Evolutionary conservation across 2,113 vertebrate genomes (phyloP).

Genomic region (Silurus glanis): DNA sequence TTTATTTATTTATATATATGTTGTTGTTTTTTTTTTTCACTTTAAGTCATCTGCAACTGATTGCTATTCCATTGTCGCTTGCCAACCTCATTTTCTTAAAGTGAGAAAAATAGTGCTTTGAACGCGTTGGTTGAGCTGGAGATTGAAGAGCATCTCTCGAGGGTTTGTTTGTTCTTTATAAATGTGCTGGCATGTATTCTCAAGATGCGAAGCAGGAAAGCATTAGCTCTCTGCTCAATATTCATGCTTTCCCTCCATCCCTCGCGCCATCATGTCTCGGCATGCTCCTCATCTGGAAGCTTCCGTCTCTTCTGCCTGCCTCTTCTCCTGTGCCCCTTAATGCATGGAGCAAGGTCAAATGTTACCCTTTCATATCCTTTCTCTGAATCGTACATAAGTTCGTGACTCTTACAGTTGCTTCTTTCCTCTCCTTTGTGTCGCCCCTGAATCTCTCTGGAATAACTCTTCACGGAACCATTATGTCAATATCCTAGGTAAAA

Average conservation of each 20-base stretch:
- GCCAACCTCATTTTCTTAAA: slow-evolving; percentile 46
- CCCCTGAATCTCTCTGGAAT: slow-evolving; percentile 58
- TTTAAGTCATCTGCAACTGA: slow-evolving; percentile 41
- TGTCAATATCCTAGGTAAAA: slow-evolving; percentile 91
- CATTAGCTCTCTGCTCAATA: slow-evolving; percentile 44
- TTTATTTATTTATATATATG: slow-evolving; percentile 7
- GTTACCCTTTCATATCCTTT: slow-evolving; percentile 53
- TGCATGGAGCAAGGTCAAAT: slow-evolving; percentile 52
- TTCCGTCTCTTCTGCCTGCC: slow-evolving; percentile 38
- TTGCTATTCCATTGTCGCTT: slow-evolving; percentile 41
- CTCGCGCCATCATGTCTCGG: slow-evolving; percentile 43
- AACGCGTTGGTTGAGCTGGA: slow-evolving; percentile 46
- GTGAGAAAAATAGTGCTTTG: slow-evolving; percentile 41
- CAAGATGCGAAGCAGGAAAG: slow-evolving; percentile 42
- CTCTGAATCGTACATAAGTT: slow-evolving; percentile 48
- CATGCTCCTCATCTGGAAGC: slow-evolving; percentile 44
- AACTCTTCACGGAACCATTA: slow-evolving; percentile 80
- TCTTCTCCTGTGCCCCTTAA: slow-evolving; percentile 35
- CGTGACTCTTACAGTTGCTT: slow-evolving; percentile 57
- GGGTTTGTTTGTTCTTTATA: slow-evolving; percentile 50
- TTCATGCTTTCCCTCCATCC: slow-evolving; percentile 49
- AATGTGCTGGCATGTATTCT: slow-evolving; percentile 47
- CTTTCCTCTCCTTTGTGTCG: slow-evolving; percentile 58
- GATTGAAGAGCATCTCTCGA: slow-evolving; percentile 44
- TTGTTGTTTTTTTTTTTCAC: slow-evolving; percentile 30